Evolutionary conservation across 2,797 vertebrate genomes (phyloP), one percentile per base, ranked within the genome.

Genomic region (Moxostoma hubbsi): DNA sequence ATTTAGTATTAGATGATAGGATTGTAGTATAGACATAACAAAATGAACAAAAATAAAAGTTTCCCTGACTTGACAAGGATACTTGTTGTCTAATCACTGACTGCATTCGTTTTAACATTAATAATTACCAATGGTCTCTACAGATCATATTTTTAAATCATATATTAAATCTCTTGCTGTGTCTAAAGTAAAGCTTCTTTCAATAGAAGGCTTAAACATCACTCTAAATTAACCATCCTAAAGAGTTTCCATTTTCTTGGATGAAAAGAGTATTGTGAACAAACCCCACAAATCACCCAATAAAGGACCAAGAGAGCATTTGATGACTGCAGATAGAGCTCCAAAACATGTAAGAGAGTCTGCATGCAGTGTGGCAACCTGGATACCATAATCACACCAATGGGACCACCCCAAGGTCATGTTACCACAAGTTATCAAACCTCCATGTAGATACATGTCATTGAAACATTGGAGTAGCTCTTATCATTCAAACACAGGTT

Each of bases 401-500:
- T 57, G 80, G 70, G 83, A 86, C 61, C 81, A 81, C 80, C 77
- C 62, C 0, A 59, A 84, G 85, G 66, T 88, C 81, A 49, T 78
- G 86, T 93, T 93, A 90, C 89, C 87, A 84, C 65, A 73, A 82
- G 87, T 90, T 93, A 92, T 90, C 85, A 88, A 89, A 90, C 87
- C 89, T 82, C 82, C 87, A 85, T 91, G 89, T 90, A 91, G 90
- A 92, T 92, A 91, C 92, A 92, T 90, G 90, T 90, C 93, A 93
- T 91, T 92, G 91, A 93, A 92, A 92, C 86, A 87, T 85, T 85
- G 91, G 86, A 92, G 91, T 91, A 89, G 86, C 88, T 86, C 8
- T 92, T 93, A 94, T 93, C 92, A 92, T 89, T 92, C 91, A 89
- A 78, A 61, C 81, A 88, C 81, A 80, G 76, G 89, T 94, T 94